A percentile compares a stretch with the other conserved stretches of the same genome.
These are phyloP conservation scores for Odontocerum albicorne DNA, from an alignment of 2,888 invertebrate genomes.

Conservation along the genomic window DNA sequence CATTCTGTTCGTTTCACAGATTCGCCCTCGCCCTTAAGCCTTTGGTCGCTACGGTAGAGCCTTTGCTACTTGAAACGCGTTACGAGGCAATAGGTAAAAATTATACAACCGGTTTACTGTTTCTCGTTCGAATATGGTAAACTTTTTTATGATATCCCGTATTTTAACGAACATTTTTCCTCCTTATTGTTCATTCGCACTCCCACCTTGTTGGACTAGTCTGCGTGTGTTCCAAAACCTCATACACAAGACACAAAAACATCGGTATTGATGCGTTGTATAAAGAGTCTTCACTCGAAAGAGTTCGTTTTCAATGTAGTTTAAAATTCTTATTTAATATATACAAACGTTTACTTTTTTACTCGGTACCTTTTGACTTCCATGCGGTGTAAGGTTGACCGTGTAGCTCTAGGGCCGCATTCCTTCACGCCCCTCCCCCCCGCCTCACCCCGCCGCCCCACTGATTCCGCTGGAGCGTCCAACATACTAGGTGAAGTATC, in stretches of 20 bases:
- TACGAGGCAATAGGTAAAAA: too few species aligned
- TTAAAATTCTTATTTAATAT: neutral
- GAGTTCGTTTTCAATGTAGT: too few species aligned
- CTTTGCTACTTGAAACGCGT: too few species aligned
- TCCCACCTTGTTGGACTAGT: neutral
- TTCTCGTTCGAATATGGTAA: too few species aligned
- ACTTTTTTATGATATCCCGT: neutral
- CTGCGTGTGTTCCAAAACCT: neutral
- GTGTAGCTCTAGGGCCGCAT: conserved; percentile 13
- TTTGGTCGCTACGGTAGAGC: too few species aligned
- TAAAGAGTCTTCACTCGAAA: too few species aligned
- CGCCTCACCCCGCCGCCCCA: neutral
- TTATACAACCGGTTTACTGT: too few species aligned
- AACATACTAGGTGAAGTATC: neutral
- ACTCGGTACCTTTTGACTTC: neutral
- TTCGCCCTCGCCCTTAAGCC: too few species aligned
- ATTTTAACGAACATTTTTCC: neutral
- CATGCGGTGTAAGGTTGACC: neutral
- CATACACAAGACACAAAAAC: too few species aligned
- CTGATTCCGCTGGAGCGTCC: neutral
- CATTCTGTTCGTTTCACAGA: too few species aligned
- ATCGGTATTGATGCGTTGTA: too few species aligned
- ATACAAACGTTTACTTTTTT: neutral
- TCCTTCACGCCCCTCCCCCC: conserved; percentile 10
- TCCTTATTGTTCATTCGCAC: neutral